Conservation (phyloP, 2,797 vertebrate species). For the Enteromius mattozi region DNA sequence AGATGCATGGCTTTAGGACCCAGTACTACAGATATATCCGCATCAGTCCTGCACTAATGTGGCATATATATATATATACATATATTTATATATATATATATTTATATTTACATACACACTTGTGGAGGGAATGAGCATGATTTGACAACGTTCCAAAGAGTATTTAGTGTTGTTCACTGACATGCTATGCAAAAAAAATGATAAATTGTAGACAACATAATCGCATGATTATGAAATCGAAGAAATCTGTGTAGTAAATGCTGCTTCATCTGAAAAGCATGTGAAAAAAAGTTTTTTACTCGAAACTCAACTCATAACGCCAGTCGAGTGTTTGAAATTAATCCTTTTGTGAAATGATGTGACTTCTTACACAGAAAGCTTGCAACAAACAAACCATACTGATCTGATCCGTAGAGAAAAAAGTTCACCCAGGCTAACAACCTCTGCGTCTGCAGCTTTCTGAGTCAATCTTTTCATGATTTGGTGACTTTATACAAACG, state of each 20-base stretch:
- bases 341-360: too few species aligned
- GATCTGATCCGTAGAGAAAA: constrained; percentile 19
- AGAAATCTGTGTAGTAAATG: too few species aligned
- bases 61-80: too few species aligned
- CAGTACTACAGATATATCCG: not conserved
- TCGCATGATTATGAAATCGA: too few species aligned
- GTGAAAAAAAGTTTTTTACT: too few species aligned
- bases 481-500: constrained; percentile 46
- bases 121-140: not conserved
- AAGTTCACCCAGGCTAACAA: constrained; percentile 22
- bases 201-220: too few species aligned
- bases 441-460: constrained; percentile 13
- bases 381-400: constrained; percentile 6
- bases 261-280: too few species aligned
- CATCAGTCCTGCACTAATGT: not conserved
- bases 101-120: not conserved
- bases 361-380: too few species aligned
- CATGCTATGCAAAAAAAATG: too few species aligned
- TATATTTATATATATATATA: too few species aligned
- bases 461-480: constrained; percentile 44
- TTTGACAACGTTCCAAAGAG: not conserved
- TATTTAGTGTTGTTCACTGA: not conserved
- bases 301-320: too few species aligned
- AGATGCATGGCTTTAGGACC: constrained; percentile 8
- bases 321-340: too few species aligned